Evolutionary conservation across 2,113 vertebrate species (phyloP).

Genomic region (Pollachius pollachius): DNA sequence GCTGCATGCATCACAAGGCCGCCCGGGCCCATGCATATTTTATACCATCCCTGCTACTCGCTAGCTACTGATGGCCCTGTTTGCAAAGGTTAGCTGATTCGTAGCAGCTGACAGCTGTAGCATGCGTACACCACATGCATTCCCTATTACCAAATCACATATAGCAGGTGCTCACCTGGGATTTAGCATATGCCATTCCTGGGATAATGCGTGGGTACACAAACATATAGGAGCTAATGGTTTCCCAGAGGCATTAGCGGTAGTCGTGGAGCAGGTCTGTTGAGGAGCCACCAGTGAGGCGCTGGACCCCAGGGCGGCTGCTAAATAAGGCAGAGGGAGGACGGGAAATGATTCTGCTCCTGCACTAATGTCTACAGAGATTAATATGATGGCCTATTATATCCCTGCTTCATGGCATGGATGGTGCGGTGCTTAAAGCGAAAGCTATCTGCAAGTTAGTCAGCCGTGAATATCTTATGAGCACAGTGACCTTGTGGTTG

Average conservation of each 20-base stretch:
- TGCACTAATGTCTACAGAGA: constrained; percentile 43
- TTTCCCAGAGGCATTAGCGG: constrained; percentile 14
- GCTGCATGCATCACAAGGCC: too few species aligned
- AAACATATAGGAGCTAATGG: constrained; percentile 16
- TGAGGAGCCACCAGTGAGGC: neutral
- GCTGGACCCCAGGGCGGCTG: constrained; percentile 16
- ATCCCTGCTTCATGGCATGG: constrained; percentile 47
- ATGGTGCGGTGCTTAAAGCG: constrained; percentile 35
- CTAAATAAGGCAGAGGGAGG: constrained; percentile 38
- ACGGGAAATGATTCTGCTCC: constrained; percentile 45
- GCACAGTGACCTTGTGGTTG: constrained; percentile 59
- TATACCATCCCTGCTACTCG: too few species aligned
- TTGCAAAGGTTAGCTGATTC: too few species aligned
- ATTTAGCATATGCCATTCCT: too few species aligned
- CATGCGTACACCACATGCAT: too few species aligned
- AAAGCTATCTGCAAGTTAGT: constrained; percentile 44
- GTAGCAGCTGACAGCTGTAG: too few species aligned
- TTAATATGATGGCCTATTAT: constrained; percentile 50
- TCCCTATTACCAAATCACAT: too few species aligned
- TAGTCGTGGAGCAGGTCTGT: neutral
- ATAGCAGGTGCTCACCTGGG: too few species aligned
- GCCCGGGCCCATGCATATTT: too few species aligned
- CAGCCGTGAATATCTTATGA: constrained; percentile 49
- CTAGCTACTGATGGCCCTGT: too few species aligned
- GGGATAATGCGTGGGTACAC: too few species aligned